phyloP scores from a whole-genome alignment of 2,113 vertebrate genomes.

The Sinocyclocheilus rhinocerous region DNA sequence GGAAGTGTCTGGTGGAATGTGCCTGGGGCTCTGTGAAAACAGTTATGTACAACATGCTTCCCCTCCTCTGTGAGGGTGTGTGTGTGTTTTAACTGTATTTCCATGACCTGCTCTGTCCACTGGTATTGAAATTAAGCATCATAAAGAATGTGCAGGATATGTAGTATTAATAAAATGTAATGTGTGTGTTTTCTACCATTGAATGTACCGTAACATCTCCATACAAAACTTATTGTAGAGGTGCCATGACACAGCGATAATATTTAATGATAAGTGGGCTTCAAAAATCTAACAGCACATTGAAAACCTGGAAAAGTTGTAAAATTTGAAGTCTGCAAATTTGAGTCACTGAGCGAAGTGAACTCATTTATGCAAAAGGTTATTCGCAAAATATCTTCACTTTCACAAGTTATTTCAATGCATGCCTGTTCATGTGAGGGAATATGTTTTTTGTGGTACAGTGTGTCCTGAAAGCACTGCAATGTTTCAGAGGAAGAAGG shows the following conservation, averaged over 20 bases:
- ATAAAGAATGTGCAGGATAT: constrained; percentile 4
- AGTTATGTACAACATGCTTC: constrained; percentile 48
- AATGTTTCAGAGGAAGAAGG: not conserved
- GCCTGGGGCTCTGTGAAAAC: constrained; percentile 69
- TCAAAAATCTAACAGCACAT: not conserved
- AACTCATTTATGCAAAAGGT: not conserved
- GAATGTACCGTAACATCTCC: not conserved
- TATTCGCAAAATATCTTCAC: not conserved
- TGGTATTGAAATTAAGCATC: constrained; percentile 18
- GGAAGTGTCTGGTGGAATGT: constrained; percentile 71
- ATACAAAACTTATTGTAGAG: not conserved
- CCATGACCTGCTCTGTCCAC: constrained; percentile 35
- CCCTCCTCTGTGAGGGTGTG: constrained; percentile 13
- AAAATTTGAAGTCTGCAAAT: not conserved
- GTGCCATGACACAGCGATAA: not conserved
- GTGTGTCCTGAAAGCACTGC: not conserved
- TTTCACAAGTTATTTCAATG: not conserved
- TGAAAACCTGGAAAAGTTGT: not conserved
- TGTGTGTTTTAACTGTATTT: constrained; percentile 32
- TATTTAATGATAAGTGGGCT: not conserved
- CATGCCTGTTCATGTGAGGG: not conserved
- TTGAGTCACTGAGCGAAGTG: too few species aligned
- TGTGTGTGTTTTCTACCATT: constrained; percentile 4
- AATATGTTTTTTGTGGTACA: not conserved
- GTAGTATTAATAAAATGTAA: not conserved